Conservation (phyloP, 1,140 invertebrate genomes). For the Drosophila gunungcola region DNA sequence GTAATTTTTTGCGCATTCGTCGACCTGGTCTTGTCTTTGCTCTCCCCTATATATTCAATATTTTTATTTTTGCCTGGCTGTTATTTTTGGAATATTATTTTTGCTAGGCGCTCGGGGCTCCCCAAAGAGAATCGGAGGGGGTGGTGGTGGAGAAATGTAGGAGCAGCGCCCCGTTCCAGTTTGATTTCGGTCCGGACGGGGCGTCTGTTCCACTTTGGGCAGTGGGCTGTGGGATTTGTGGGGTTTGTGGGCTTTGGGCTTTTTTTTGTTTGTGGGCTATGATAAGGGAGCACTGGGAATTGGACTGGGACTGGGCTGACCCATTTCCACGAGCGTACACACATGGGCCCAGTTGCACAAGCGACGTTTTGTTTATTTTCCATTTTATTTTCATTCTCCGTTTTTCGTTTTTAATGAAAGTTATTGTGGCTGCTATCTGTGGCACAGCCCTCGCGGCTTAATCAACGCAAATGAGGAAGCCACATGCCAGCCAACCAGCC, state of each 20-base stretch:
- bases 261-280: conserved; percentile 30
- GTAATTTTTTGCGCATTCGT: conserved; percentile 8
- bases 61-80: conserved; percentile 15
- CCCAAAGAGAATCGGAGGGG: background rate
- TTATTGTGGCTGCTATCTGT: conserved; percentile 63
- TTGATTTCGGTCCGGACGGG: conserved; percentile 37
- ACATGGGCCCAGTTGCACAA: conserved; percentile 38
- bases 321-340: conserved; percentile 42
- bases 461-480: conserved; percentile 71
- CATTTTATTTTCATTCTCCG: conserved; percentile 42
- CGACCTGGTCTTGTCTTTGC: background rate
- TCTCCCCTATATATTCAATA: background rate
- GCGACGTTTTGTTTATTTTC: conserved; percentile 33
- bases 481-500: background rate
- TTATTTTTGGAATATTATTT: conserved; percentile 53
- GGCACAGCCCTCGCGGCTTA: conserved; percentile 42
- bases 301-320: conserved; percentile 45
- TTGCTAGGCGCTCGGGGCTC: conserved; percentile 22
- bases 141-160: background rate
- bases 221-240: conserved; percentile 3
- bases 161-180: conserved; percentile 8
- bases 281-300: conserved; percentile 41
- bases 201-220: conserved; percentile 18
- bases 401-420: conserved; percentile 58
- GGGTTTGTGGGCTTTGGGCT: conserved; percentile 14